Base-by-base conservation (phyloP, 2,888 invertebrate species). In the Junonia oenone region DNA sequence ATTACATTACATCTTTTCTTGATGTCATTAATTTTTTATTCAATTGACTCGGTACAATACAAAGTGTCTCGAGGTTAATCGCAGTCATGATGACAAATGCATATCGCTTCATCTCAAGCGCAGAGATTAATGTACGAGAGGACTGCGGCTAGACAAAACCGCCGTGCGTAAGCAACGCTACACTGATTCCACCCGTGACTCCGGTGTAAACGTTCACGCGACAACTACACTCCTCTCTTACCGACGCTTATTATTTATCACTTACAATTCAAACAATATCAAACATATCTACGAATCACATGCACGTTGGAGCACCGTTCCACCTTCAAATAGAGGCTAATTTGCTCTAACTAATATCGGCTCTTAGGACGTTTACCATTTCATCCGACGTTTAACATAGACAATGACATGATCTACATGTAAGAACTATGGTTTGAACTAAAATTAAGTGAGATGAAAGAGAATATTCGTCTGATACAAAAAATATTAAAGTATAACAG, bases 401-500 rank as follows among this genome's bases (percentile, higher is more conserved):
- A 88, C 85, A 85, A 86, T 85, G 83, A 84, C 78, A 74, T 78
- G 84, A 83, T 85, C 82, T 84, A 81, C 87, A 86, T 84, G 83
- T 80, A 82, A 82, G 84, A 83, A 85, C 83, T 84, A 84, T 87
- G 80, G 87, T 83, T 82, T 80, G 83, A 80, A 87, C 87, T 86
- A 89, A 88, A 90, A 86, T 89, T 86, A 86, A 82, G 75, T 73
- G 75, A 82, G 87, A 89, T 90, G 90, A 90, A 90, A 90, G 88
- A 72, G 84, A 83, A 85, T 82, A 81, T 83, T 75, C 78, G 75
- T 76, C 69, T 72, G 76, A 84, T 85, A 89, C 83, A 88, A 88
- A 88, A 87, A 89, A 88, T 81, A 84, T 68, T 81, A 81, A 84
- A 86, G 78, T 75, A 68, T 72, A 69, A 58, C 56, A 61, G 79